A percentile compares a stretch with the other conserved stretches of the same genome.
Evolutionary conservation across 2,888 invertebrate genomes (phyloP).

Genomic region (Epinotia brunnichana): DNA sequence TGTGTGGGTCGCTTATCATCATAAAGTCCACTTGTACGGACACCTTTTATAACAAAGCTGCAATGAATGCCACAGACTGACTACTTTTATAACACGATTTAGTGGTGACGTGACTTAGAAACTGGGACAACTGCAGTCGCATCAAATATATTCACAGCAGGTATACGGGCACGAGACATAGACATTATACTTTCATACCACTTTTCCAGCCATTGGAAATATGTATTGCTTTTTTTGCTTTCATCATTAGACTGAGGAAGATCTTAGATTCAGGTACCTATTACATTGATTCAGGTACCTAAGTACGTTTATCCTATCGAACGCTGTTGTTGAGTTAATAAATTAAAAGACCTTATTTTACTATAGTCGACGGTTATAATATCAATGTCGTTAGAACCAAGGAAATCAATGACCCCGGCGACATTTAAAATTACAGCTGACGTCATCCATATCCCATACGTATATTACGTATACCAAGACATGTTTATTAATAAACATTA

Average conservation of each 20-base stretch:
- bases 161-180: neutral
- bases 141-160: slow-evolving; percentile 4
- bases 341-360: slow-evolving; percentile 13
- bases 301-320: slow-evolving; percentile 3
- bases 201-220: neutral
- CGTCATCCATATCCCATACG: neutral
- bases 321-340: neutral
- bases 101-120: slow-evolving; percentile 19
- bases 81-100: slow-evolving; percentile 32
- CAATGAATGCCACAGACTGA: slow-evolving; percentile 33
- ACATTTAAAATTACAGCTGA: slow-evolving; percentile 14
- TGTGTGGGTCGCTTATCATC: slow-evolving; percentile 43
- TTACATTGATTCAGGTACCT: neutral
- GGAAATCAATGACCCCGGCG: slow-evolving; percentile 9
- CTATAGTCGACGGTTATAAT: neutral
- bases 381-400: slow-evolving; percentile 8
- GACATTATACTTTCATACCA: neutral
- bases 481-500: neutral
- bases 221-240: neutral
- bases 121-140: slow-evolving; percentile 9
- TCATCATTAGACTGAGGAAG: neutral
- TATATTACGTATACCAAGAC: neutral
- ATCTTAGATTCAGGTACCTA: too few species aligned
- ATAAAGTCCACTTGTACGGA: slow-evolving; percentile 40
- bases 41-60: slow-evolving; percentile 38